Conservation (phyloP, 2,113 vertebrate genomes). For the Carassius gibelio region DNA sequence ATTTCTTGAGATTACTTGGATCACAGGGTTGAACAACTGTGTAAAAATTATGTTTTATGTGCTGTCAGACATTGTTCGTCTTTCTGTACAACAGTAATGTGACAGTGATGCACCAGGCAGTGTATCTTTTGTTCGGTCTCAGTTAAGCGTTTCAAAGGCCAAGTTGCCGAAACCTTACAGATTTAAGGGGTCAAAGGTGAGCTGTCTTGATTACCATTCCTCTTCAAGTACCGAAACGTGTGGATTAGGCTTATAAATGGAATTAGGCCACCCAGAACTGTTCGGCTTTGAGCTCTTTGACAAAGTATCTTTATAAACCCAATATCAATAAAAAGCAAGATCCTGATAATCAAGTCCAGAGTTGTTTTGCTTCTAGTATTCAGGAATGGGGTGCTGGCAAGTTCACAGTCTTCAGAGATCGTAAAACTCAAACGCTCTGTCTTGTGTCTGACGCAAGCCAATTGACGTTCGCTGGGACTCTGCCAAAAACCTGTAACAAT, state of each 20-base stretch:
- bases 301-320: constrained; percentile 31
- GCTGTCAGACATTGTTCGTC: not conserved
- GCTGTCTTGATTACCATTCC: constrained; percentile 36
- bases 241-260: constrained; percentile 43
- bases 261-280: constrained; percentile 49
- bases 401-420: constrained; percentile 38
- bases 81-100: constrained; percentile 15
- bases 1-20: not conserved
- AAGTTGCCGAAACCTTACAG: constrained; percentile 42
- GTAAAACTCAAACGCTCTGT: constrained; percentile 15
- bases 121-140: constrained; percentile 25
- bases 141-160: constrained; percentile 40
- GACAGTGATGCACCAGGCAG: not conserved
- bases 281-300: constrained; percentile 27
- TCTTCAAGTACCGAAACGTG: constrained; percentile 9
- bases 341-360: constrained; percentile 45
- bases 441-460: constrained; percentile 32
- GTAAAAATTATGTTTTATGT: not conserved
- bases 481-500: constrained; percentile 59
- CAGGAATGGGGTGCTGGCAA: not conserved
- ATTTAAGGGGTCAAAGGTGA: constrained; percentile 49
- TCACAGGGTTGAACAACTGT: not conserved
- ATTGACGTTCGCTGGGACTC: constrained; percentile 32
- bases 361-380: constrained; percentile 14
- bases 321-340: constrained; percentile 31